Evolutionary conservation across 2,888 invertebrate species (phyloP), one percentile per base, ranked within the genome.

Genomic region (Smittia aterrima): DNA sequence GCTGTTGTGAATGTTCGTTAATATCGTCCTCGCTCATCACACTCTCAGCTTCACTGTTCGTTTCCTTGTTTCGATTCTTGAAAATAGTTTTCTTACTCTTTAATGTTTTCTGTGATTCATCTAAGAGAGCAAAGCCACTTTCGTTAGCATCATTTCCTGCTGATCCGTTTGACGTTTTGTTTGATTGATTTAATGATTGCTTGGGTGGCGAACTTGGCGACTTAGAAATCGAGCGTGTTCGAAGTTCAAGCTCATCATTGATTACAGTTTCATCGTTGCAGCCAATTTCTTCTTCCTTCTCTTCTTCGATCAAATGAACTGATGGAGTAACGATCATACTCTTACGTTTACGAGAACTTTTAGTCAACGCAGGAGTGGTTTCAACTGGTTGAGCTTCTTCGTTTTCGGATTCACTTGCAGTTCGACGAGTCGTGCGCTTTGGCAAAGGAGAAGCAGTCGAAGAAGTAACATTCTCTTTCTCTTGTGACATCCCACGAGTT

Each of bases 221-320:
- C 18, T 70, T 70, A n/a, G 53, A 54, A 1, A 70, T 54, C 9
- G 70, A 70, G 1, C 70, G 70, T 11, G 16, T 70, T 16, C 70
- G 53, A 1, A 70, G 32, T 27, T 70, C 70, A 7, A 70, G 54
- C 54, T 70, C 70, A 1, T 41, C 0, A n/a, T 68, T 68, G 11
- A 70, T n/a, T 13, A 47, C 4, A 6, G 32, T 32, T 32, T 32
- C 9, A 32, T 32, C 32, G 32, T 32, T 32, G 9, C 32, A 6
- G 4, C 32, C 32, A 32, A 32, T 9, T 6, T 32, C 32, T 32
- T 32, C 32, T 32, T 32, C 32, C 9, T 32, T 9, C 32, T 32
- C 32, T 32, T 32, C 32, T 32, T 9, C 9, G 32, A 32, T 32
- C 32, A 32, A 9, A 6, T 32, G 32, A 9, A 32, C 32, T 32